phyloP scores from a whole-genome alignment of 2,888 invertebrate genomes.

The Trissonchulus latispiculum region DNA sequence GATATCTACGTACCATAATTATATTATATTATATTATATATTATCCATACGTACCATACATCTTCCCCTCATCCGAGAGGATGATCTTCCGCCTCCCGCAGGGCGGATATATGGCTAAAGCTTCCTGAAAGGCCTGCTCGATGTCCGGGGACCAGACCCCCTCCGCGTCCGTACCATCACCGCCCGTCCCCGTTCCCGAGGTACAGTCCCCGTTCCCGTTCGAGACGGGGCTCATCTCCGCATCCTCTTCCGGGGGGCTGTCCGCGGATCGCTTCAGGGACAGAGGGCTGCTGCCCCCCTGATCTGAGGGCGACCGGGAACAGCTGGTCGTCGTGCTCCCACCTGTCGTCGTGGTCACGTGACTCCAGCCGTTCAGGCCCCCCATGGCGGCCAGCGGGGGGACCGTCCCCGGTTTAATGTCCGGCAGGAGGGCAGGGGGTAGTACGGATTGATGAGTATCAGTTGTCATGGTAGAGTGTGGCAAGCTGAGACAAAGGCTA shows the following conservation, averaged over 20 bases:
- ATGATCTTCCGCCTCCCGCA: constrained; percentile 99
- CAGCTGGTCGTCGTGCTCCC: not conserved
- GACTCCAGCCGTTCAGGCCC: not conserved
- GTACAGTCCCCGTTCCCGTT: not conserved
- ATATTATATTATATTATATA: not conserved
- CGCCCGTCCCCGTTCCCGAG: not conserved
- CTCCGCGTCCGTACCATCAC: constrained; percentile 66
- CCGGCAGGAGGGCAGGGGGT: not conserved
- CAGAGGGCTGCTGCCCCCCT: not conserved
- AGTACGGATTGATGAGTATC: too few relatives aligned
- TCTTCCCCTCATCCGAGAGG: constrained; percentile 99
- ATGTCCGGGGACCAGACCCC: constrained; percentile 99
- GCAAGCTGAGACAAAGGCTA: not conserved
- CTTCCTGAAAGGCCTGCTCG: constrained; percentile 99
- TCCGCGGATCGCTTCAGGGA: not conserved
- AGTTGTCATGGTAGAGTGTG: not conserved
- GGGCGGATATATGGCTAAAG: constrained; percentile 97
- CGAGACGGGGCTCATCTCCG: not conserved
- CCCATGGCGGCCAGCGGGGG: not conserved
- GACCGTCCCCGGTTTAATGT: not conserved
- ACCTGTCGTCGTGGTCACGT: too few relatives aligned
- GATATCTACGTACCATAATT: too few relatives aligned
- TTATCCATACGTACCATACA: constrained; percentile 83
- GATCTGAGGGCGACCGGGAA: not conserved
- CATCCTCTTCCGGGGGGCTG: not conserved